Percentiles rank a stretch among this genome's conserved stretches.
These are phyloP conservation scores for Drosophila borealis DNA, from an alignment of 2,888 invertebrate species.

Conservation along the genomic window DNA sequence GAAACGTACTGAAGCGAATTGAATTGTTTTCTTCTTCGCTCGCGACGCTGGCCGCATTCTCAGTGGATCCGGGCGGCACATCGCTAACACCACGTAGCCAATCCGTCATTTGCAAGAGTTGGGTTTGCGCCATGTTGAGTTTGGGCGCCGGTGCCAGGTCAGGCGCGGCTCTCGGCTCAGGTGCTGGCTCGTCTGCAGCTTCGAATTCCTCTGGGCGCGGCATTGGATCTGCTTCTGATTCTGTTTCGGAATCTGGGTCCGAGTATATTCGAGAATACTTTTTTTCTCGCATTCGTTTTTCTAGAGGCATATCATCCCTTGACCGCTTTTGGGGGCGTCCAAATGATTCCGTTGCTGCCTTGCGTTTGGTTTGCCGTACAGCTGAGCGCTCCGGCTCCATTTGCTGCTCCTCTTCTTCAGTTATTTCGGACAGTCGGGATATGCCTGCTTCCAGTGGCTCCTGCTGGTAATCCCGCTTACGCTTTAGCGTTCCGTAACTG, in stretches of 20 bases:
- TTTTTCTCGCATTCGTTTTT: background rate
- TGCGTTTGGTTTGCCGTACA: background rate
- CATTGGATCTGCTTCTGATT: background rate
- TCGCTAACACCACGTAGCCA: slow-evolving; percentile 45
- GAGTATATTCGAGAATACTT: background rate
- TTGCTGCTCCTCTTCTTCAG: slow-evolving; percentile 4
- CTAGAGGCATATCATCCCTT: background rate
- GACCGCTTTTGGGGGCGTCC: background rate
- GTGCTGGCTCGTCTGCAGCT: background rate
- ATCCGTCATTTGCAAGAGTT: slow-evolving; percentile 12
- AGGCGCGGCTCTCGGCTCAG: background rate
- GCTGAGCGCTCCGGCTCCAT: background rate
- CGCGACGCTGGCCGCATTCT: background rate
- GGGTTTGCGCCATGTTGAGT: background rate
- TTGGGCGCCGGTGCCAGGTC: background rate
- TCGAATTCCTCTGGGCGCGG: background rate
- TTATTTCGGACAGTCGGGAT: background rate
- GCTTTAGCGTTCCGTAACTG: slow-evolving; percentile 1
- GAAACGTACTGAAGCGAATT: slow-evolving; percentile 41
- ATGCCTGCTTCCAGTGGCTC: slow-evolving; percentile 1
- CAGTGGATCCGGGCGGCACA: background rate
- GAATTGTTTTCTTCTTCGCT: background rate
- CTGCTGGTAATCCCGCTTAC: slow-evolving; percentile 6
- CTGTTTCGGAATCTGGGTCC: background rate
- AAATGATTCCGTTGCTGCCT: too few relatives aligned